Evolutionary conservation across 2,888 invertebrate species (phyloP).

Genomic region (Hydropsyche betteni): DNA sequence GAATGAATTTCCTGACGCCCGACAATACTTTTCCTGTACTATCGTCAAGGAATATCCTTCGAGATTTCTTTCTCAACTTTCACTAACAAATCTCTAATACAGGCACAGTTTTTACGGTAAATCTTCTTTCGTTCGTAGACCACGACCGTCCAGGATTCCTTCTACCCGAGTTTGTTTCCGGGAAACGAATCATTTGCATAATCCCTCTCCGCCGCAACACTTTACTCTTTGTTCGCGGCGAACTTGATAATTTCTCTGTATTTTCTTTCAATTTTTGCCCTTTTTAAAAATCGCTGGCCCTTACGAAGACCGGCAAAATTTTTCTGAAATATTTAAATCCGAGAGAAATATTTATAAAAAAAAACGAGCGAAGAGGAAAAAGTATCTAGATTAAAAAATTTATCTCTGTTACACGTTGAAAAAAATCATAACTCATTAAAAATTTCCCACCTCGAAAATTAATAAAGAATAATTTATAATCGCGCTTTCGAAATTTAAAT

Average conservation of each 20-base stretch:
- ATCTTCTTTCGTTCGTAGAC: conserved; percentile 20
- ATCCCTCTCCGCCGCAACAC: conserved; percentile 36
- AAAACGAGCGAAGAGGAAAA: conserved; percentile 7
- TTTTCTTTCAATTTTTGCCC: conserved; percentile 38
- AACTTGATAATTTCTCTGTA: conserved; percentile 38
- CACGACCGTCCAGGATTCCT: background rate
- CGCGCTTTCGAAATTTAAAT: conserved; percentile 9
- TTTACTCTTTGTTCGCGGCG: conserved; percentile 36
- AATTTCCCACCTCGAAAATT: conserved; percentile 5
- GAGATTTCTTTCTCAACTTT: conserved; percentile 18
- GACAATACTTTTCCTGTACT: background rate
- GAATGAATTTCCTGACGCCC: background rate
- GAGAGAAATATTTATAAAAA: conserved; percentile 21
- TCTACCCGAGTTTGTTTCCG: conserved; percentile 31
- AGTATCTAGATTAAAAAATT: conserved; percentile 25
- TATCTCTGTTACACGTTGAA: conserved; percentile 19
- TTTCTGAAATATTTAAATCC: conserved; percentile 13
- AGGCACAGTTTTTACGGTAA: conserved; percentile 19
- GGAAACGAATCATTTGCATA: conserved; percentile 36
- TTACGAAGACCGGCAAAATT: conserved; percentile 4
- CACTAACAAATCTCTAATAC: conserved; percentile 30
- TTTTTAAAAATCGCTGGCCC: conserved; percentile 19
- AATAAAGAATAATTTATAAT: conserved; percentile 29
- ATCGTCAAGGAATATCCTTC: conserved; percentile 3
- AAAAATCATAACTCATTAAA: conserved; percentile 15